Evolutionary conservation across 2,888 invertebrate genomes (phyloP), one percentile per base, ranked within the genome.

Genomic region (Muscina levida): DNA sequence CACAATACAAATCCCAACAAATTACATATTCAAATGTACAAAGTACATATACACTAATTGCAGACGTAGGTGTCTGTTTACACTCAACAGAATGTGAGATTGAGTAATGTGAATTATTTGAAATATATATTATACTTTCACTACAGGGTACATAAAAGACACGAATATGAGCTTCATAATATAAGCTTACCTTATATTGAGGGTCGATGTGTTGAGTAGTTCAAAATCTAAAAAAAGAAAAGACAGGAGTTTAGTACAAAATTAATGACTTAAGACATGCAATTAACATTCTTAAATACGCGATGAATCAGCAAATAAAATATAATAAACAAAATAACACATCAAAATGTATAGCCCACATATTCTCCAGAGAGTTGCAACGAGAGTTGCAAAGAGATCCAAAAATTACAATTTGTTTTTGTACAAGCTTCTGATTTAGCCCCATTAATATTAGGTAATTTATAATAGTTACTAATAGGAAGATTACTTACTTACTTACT

Each of bases 21-120:
- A 62, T 62, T 62, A 62, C 62, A 62, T 3, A 62, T 62, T 62
- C 62, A 62, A 62, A 62, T 42, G 62, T 39, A 19, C 62, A 62
- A 62, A 62, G 62, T 42, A 22, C 42, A 13, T 1, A 53, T 3
- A 59, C 31, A 39, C 17, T 8, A 22, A 17, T 5, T 4, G n/a
- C n/a, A 13, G 8, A 42, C 42, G 62, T 62, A 62, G 62, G 62
- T 39, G 62, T 62, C 19, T 62, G 15, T 62, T 42, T 39, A 22
- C 13, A 39, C 3, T 17, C 15, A 11, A 62, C 15, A 39, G 62
- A 62, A 13, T 15, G 39, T 6, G 37, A 1, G 5, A 22, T 15
- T 11, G 22, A 59, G 26, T 13, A 53, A 31, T 15, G 26, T n/a
- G 15, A 59, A 39, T 59, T 3, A 39, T 39, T 5, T 62, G 22